Evolutionary conservation across 2,113 vertebrate species (phyloP), one percentile per base, ranked within the genome.

Genomic region (Ammodytes dubius): DNA sequence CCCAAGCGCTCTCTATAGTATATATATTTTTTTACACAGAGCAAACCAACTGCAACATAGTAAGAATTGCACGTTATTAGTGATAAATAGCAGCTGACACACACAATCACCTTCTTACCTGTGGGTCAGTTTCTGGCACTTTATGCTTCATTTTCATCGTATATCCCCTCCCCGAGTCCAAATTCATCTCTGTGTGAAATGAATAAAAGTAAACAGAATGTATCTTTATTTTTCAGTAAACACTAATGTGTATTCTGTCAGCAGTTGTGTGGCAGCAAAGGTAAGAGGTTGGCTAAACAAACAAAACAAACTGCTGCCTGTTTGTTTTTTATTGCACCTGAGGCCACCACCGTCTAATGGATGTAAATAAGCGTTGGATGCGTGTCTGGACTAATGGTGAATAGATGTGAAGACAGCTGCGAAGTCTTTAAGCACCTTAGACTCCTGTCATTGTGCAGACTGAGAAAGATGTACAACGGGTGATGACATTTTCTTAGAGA

Each of bases 271-370:
- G 47, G 63, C 61, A 76, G 53, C 66, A 87, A 74, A 81, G 65
- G 83, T 73, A 81, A 87, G 73, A 72, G 79, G 66, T 69, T 76
- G 66, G 64, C 68, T 88, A 77, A 67, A 0, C 15, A 72, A 70
- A 56, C 74, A 80, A 79, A 79, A 73, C 17, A 80, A 81, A 27
- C 81, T 79, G 70, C 80, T 88, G 80, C 47, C 79, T 68, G 17
- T 76, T 71, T 27, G 27, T 88, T 60, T 71, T 67, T 83, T 70
- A 87, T 66, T 49, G 39, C 0, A 37, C 81, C 68, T 4, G 5
- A 76, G 81, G 82, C 69, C 71, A 73, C 57, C 17, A 47, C 74
- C 67, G 64, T 35, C 35, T 59, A 74, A 79, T 84, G 77, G 50
- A 77, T 72, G 70, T 60, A 45, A 77, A 64, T 83, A 68, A 73